Conservation (phyloP, 2,797 vertebrate species). For the Antennarius maculatus region DNA sequence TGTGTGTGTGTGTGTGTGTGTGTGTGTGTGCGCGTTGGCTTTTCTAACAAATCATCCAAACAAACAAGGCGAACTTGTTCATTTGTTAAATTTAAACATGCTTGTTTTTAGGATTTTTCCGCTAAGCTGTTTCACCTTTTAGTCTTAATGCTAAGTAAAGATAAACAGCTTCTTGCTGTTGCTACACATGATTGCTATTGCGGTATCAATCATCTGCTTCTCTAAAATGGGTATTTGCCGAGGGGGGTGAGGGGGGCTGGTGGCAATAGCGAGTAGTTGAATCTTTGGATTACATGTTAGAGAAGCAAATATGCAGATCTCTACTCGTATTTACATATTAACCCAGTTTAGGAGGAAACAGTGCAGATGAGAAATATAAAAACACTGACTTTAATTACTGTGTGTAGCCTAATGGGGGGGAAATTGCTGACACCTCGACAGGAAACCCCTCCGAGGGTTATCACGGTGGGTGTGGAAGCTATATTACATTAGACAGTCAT, state of each 20-base stretch:
- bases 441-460: conserved; percentile 34
- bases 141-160: not conserved
- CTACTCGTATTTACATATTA: conserved; percentile 63
- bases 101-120: not conserved
- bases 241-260: too few relatives aligned
- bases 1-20: too few relatives aligned
- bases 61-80: not conserved
- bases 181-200: not conserved
- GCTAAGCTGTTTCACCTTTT: not conserved
- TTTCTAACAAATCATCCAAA: not conserved
- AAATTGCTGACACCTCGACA: conserved; percentile 66
- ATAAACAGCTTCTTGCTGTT: not conserved
- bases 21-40: too few relatives aligned
- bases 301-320: conserved; percentile 32
- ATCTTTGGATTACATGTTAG: conserved; percentile 28
- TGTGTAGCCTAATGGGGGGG: conserved; percentile 45
- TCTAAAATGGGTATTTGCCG: not conserved
- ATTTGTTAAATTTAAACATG: not conserved
- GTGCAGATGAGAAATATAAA: conserved; percentile 20
- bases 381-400: conserved; percentile 60
- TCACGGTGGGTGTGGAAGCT: conserved; percentile 24
- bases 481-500: conserved; percentile 32
- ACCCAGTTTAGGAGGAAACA: conserved; percentile 51
- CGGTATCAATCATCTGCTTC: not conserved
- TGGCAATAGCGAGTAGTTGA: not conserved